These are phyloP conservation scores for Sinella curviseta DNA, from an alignment of 1,140 invertebrate genomes.

Conservation along the genomic window DNA sequence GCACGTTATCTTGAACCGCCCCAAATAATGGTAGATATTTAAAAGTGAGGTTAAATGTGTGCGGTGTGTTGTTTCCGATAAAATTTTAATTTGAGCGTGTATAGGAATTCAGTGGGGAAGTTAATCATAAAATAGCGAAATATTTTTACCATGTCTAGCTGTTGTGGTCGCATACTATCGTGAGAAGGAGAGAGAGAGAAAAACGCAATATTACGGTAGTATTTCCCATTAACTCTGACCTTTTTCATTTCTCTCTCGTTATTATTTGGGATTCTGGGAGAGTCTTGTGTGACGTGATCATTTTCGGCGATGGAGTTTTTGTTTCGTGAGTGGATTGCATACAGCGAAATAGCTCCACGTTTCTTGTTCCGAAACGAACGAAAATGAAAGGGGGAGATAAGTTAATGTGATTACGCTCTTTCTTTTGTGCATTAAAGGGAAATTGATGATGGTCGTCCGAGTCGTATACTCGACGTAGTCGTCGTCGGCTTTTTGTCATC, in stretches of 20 bases:
- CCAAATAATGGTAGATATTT: too few species aligned
- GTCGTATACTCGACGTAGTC: too few species aligned
- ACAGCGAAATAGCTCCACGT: neutral
- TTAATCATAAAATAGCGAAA: neutral
- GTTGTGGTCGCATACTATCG: too few species aligned
- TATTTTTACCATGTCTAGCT: neutral
- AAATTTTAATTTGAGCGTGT: neutral
- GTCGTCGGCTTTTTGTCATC: too few species aligned
- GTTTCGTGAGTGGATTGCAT: neutral
- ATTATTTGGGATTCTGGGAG: neutral
- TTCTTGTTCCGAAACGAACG: too few species aligned
- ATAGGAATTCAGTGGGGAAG: neutral
- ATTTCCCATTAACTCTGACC: conserved; percentile 17
- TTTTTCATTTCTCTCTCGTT: conserved; percentile 16
- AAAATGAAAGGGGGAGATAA: conserved; percentile 8
- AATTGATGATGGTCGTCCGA: neutral
- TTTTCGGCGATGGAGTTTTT: neutral
- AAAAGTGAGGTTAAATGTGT: too few species aligned
- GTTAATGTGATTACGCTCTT: conserved; percentile 13
- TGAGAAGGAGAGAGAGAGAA: neutral
- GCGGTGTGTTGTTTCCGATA: neutral
- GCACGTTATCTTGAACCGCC: too few species aligned
- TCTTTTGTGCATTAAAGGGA: conserved; percentile 16
- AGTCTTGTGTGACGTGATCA: neutral
- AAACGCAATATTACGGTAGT: neutral